These are phyloP conservation scores for Melolontha melolontha DNA, from an alignment of 2,888 invertebrate species.

Conservation along the genomic window DNA sequence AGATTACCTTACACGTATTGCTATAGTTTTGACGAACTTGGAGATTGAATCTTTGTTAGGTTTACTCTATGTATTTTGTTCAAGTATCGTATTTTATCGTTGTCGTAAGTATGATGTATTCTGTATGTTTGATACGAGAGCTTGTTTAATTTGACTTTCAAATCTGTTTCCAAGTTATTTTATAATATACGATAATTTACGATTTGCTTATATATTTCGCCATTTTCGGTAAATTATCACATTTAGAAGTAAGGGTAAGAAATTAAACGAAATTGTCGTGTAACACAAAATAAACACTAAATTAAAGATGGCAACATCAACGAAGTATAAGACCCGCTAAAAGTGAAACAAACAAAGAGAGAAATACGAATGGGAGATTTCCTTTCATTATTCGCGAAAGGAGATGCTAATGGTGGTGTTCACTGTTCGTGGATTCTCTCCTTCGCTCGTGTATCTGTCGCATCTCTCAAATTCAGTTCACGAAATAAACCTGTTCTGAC, in stretches of 20 bases:
- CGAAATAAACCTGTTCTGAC: slow-evolving; percentile 38
- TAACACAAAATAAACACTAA: slow-evolving; percentile 32
- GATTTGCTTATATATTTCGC: too few species aligned
- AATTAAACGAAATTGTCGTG: slow-evolving; percentile 22
- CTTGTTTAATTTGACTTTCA: too few species aligned
- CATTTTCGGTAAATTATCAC: too few species aligned
- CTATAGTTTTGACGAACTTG: too few species aligned
- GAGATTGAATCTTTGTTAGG: too few species aligned
- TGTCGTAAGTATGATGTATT: too few species aligned
- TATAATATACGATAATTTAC: too few species aligned
- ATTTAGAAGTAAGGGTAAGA: slow-evolving; percentile 1
- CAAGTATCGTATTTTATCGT: too few species aligned
- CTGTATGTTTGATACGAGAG: too few species aligned
- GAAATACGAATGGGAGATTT: slow-evolving; percentile 23
- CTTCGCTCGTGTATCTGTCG: slow-evolving; percentile 16
- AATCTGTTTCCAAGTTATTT: too few species aligned
- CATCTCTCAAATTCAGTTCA: slow-evolving; percentile 34
- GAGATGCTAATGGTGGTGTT: slow-evolving; percentile 13
- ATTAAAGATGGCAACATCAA: slow-evolving; percentile 21
- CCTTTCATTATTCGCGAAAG: slow-evolving; percentile 34
- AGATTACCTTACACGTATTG: too few species aligned
- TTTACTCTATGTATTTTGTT: too few species aligned
- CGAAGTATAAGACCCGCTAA: background rate
- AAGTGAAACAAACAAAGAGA: slow-evolving; percentile 1
- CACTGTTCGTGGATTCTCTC: slow-evolving; percentile 4